Conservation (phyloP, 1,140 invertebrate genomes). For the Ostrea edulis region DNA sequence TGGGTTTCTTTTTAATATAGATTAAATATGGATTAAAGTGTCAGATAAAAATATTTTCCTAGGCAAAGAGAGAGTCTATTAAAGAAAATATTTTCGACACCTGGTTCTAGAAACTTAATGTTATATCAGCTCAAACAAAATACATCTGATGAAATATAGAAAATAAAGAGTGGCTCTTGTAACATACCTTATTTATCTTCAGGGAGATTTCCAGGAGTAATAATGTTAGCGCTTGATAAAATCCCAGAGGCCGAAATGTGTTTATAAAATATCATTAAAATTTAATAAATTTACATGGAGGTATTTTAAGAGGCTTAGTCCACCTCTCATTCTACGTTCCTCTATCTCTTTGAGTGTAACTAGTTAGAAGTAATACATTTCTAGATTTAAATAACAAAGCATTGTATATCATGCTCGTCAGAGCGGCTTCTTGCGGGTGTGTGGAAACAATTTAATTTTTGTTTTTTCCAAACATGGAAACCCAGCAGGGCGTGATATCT, state of each 20-base stretch:
- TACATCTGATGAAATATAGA: neutral
- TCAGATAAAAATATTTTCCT: neutral
- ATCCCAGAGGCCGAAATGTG: neutral
- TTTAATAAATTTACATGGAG: conserved; percentile 2
- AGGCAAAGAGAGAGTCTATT: neutral
- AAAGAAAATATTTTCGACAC: neutral
- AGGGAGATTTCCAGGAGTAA: neutral
- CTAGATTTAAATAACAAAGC: conserved; percentile 7
- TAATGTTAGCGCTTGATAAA: neutral
- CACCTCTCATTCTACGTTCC: neutral
- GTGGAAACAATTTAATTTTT: conserved; percentile 12
- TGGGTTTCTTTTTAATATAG: too few species aligned
- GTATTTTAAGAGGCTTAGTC: neutral
- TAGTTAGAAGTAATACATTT: conserved; percentile 3
- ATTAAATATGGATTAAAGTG: too few species aligned
- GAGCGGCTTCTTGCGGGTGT: neutral
- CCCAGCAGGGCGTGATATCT: neutral
- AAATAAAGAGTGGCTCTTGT: neutral
- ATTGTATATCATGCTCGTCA: neutral
- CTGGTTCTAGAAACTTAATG: neutral
- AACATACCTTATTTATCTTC: neutral
- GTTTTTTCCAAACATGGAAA: conserved; percentile 12
- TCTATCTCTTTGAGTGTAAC: neutral
- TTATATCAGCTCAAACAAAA: neutral
- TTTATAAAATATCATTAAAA: conserved; percentile 31